Conservation (phyloP, 64 coral and sea anemone genomes). For the Trachythela sp. region DNA sequence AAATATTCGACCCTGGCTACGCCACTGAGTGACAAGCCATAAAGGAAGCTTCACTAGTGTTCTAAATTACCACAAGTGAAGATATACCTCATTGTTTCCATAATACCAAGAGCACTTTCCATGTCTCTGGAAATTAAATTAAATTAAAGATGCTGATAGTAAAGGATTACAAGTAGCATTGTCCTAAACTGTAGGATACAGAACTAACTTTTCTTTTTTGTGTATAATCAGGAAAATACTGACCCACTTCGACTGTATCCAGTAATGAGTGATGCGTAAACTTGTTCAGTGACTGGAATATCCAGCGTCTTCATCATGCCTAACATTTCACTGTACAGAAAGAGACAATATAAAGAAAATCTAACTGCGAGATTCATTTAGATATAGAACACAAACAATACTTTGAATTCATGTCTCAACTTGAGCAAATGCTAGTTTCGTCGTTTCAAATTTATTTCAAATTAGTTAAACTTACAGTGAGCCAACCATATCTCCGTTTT, state of each 20-base stretch:
- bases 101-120: neutral
- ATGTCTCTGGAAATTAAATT: neutral
- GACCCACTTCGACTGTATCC: constrained; percentile 2
- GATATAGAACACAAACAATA: too few species aligned
- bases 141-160: neutral
- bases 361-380: too few species aligned
- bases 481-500: constrained; percentile 8
- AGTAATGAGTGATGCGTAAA: constrained; percentile 16
- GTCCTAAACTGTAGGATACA: too few species aligned
- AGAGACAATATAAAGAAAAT: neutral
- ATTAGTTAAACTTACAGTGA: neutral
- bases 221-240: neutral
- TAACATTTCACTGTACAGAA: neutral
- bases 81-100: neutral
- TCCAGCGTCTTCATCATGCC: constrained; percentile 13
- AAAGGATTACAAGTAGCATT: too few species aligned
- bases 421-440: too few species aligned
- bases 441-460: neutral
- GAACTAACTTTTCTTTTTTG: too few species aligned
- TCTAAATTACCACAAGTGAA: too few species aligned
- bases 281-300: constrained; percentile 7
- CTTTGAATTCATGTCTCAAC: too few species aligned
- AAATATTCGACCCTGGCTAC: too few species aligned
- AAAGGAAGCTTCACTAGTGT: too few species aligned
- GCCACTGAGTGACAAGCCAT: too few species aligned